phyloP scores from a whole-genome alignment of 2,888 invertebrate species.

The Pyrocoelia pectoralis region DNA sequence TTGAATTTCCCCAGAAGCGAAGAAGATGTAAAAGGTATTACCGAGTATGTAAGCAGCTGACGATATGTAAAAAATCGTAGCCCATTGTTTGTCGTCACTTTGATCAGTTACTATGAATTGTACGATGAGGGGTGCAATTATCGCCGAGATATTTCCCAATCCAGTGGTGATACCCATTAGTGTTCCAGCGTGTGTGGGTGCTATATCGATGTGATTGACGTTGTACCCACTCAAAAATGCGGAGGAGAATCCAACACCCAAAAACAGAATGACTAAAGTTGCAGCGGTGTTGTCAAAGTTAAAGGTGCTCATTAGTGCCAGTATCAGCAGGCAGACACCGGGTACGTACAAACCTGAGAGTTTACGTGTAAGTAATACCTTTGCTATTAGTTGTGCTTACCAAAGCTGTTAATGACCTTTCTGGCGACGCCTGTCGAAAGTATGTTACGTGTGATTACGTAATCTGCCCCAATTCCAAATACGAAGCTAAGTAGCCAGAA shows the following conservation, averaged over 20 bases:
- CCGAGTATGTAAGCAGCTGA: slow-evolving; percentile 74
- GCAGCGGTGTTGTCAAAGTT: slow-evolving; percentile 62
- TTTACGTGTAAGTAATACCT: neutral
- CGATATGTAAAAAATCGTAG: slow-evolving; percentile 76
- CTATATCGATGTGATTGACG: slow-evolving; percentile 80
- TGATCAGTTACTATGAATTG: slow-evolving; percentile 65
- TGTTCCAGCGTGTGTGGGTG: slow-evolving; percentile 81
- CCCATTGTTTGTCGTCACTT: slow-evolving; percentile 72
- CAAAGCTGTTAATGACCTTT: slow-evolving; percentile 73
- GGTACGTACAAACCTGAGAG: slow-evolving; percentile 72
- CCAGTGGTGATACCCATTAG: slow-evolving; percentile 84
- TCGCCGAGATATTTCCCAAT: slow-evolving; percentile 76
- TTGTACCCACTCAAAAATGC: slow-evolving; percentile 75
- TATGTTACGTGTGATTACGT: slow-evolving; percentile 64
- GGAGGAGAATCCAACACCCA: slow-evolving; percentile 75
- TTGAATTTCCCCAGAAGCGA: slow-evolving; percentile 72
- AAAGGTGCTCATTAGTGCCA: slow-evolving; percentile 65
- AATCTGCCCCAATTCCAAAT: slow-evolving; percentile 72
- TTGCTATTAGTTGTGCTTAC: slow-evolving; percentile 54
- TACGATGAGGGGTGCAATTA: slow-evolving; percentile 72
- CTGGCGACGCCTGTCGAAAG: slow-evolving; percentile 65
- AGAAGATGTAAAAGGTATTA: slow-evolving; percentile 73
- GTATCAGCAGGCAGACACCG: slow-evolving; percentile 69
- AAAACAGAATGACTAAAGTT: slow-evolving; percentile 71
- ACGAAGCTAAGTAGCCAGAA: slow-evolving; percentile 77